Evolutionary conservation across 2,797 vertebrate genomes (phyloP).

Genomic region (Picus viridis): DNA sequence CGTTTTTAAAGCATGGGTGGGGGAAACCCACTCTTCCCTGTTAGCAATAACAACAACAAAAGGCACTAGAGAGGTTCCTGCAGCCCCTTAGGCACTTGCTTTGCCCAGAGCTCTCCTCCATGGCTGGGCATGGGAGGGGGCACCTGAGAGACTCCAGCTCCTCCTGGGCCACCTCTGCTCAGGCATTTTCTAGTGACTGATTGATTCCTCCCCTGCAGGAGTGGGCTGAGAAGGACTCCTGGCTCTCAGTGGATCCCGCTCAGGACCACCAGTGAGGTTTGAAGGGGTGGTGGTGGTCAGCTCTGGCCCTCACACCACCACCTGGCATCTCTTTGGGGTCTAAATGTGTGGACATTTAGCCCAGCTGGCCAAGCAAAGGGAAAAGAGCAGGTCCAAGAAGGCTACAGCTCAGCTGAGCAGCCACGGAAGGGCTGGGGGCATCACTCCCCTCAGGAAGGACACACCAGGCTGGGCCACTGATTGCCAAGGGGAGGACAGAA

Average conservation of each 20-base stretch:
- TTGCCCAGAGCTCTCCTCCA: not conserved
- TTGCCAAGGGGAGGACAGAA: slow-evolving; percentile 18
- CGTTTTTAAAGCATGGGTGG: not conserved
- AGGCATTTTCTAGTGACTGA: not conserved
- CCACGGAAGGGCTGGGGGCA: not conserved
- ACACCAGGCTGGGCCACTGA: not conserved
- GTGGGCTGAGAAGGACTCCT: rapidly evolving
- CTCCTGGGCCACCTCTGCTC: not conserved
- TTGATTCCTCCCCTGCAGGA: not conserved
- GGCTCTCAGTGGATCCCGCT: not conserved
- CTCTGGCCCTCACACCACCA: not conserved
- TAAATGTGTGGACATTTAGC: not conserved
- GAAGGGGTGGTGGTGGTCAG: not conserved
- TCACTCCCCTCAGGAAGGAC: not conserved
- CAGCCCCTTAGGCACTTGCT: not conserved
- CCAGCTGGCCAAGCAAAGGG: not conserved
- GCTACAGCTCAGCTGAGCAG: not conserved
- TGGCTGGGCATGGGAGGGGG: rapidly evolving
- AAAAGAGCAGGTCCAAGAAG: not conserved
- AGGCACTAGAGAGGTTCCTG: not conserved
- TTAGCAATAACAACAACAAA: not conserved
- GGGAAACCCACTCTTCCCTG: not conserved
- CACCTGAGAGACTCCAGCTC: not conserved
- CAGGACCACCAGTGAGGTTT: not conserved
- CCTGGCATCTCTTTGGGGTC: not conserved